Base-by-base conservation (phyloP, 2,797 vertebrate genomes). In the Urophycis tenuis region DNA sequence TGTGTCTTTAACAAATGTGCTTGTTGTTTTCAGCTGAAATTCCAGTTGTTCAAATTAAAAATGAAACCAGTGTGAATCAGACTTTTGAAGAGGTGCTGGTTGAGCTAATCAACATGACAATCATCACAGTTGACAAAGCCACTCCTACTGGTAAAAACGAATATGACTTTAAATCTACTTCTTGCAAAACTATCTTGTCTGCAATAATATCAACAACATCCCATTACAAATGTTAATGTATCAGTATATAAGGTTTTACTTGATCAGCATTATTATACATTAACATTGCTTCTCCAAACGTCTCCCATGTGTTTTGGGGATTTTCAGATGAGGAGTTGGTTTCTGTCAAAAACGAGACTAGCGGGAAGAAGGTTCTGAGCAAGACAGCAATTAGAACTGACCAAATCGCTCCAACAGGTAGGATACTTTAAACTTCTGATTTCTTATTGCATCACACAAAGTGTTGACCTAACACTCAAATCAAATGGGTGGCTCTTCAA, bases 381-480 rank as follows among this genome's bases (percentile, higher is more conserved):
- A 80, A 81, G 73, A 89, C 86, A 31, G 81, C 36, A 14, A 53
- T 71, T 60, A n/a, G 30, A 77, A 10, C 74, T 9, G 81, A 88
- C 75, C 69, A 76, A 12, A 14, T 83, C 25, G 69, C 74, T 32
- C 85, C 85, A 1, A 72, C 83, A 22, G 82, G 90, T 91, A 81
- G 84, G 80, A 75, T 5, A 64, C 78, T 31, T 17, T 10, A 39
- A 73, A 10, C 72, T 22, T 72, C 15, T 35, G 22, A 36, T 11
- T 72, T 72, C 33, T 33, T 19, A 34, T 72, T 34, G 71, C 71
- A 72, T 25, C 8, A 30, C 64, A 29, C 22, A 70, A 60, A 60
- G 22, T 25, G 53, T 60, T 2, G 53, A 1, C 53, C 67, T n/a
- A 70, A 70, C 30, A 14, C 64, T 69, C 12, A 69, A 31, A 70